A percentile compares a stretch with the other conserved stretches of the same genome.
Evolutionary conservation across 2,797 vertebrate genomes (phyloP).

Genomic region (Denticeps clupeoides): DNA sequence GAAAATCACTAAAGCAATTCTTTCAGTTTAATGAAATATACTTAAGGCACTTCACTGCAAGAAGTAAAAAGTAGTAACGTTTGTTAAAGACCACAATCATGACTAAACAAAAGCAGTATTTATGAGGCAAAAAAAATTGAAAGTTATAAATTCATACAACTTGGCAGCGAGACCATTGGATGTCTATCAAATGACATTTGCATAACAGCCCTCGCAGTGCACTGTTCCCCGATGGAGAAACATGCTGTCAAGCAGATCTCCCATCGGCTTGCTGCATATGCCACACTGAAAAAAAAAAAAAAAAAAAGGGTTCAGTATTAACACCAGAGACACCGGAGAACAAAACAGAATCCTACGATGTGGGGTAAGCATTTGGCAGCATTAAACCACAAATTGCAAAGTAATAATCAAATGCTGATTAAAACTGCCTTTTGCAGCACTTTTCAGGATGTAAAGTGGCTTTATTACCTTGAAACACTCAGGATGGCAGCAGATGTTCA

Average conservation of each 20-base stretch:
- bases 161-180: no score
- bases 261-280: slow-evolving; percentile 78
- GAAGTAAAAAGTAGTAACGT: no score
- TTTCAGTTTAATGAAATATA: no score
- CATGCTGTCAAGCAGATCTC: slow-evolving; percentile 79
- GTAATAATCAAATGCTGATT: not conserved
- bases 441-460: not conserved
- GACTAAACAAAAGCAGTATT: no score
- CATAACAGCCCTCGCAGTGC: slow-evolving; percentile 86
- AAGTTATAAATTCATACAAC: no score
- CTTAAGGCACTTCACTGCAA: no score
- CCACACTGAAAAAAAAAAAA: slow-evolving; percentile 62
- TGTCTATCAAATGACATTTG: slow-evolving; percentile 65
- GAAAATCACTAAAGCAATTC: no score
- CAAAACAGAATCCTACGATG: not conserved
- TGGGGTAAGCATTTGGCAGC: no score
- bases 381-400: not conserved
- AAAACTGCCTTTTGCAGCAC: no score
- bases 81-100: no score
- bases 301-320: not conserved
- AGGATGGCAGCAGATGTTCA: slow-evolving; percentile 85
- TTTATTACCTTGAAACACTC: slow-evolving; percentile 81
- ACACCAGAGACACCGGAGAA: not conserved
- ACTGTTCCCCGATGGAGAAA: slow-evolving; percentile 78
- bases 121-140: no score